Evolutionary conservation across 2,113 vertebrate genomes (phyloP).

Genomic region (Gracilinanus agilis): DNA sequence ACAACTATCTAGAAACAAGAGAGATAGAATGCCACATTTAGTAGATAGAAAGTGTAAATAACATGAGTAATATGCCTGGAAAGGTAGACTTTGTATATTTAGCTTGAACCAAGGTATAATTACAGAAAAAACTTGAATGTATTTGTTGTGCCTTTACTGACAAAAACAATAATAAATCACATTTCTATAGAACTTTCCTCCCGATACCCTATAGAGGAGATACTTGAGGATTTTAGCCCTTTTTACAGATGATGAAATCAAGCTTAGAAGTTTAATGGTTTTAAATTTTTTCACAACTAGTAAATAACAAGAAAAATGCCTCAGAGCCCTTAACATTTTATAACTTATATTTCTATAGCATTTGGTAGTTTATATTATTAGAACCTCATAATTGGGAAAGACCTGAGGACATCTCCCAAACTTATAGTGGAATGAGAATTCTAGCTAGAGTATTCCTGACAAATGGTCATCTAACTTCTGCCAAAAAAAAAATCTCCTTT

Average conservation of each 20-base stretch:
- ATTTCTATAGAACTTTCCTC: background rate
- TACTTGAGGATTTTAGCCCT: background rate
- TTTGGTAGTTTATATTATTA: background rate
- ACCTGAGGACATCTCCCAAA: background rate
- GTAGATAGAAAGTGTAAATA: background rate
- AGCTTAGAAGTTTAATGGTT: background rate
- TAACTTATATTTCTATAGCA: background rate
- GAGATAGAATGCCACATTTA: background rate
- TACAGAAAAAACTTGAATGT: background rate
- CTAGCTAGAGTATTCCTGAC: background rate
- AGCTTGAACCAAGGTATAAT: background rate
- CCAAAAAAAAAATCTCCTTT: background rate
- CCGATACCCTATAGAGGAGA: background rate
- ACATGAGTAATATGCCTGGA: no score
- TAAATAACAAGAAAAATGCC: background rate
- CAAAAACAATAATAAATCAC: background rate
- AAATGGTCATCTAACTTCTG: background rate
- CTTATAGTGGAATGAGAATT: background rate
- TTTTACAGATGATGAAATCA: background rate
- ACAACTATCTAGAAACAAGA: background rate
- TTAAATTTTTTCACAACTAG: background rate
- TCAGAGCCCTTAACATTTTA: background rate
- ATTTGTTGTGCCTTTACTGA: background rate
- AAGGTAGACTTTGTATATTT: background rate
- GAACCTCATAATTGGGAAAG: background rate